Base-by-base conservation (phyloP, 2,888 invertebrate genomes). In the Hirtodrosophila cameraria region DNA sequence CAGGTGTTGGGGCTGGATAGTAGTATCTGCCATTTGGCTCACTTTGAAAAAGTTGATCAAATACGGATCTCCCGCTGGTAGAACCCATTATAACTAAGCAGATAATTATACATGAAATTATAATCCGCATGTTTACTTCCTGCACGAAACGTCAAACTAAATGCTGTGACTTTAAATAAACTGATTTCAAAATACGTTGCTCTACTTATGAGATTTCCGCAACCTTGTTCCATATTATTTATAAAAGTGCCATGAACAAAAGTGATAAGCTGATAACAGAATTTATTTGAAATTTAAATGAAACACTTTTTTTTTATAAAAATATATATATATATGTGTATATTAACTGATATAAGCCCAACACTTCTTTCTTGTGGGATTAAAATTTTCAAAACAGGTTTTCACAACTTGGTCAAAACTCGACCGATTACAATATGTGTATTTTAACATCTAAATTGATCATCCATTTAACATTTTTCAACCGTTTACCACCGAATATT, bases 181-280 rank as follows among this genome's bases (percentile, higher is more conserved):
- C 35, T 39, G 23, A 49, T 15, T 23, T 31, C 7, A 6, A 15
- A n/a, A 18, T 38, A 31, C 38, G 39, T 12, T 64, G 64, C 12
- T 33, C 72, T 59, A 75, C 50, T 75, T 79, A 61, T 57, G 25
- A 1, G 39, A 46, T 52, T 61, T 55, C 27, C 20, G 39, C 35
- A 64, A 62, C 78, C 83, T 75, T 75, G 73, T 8, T n/a, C n/a
- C n/a, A n/a, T n/a, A 23, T 35, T 20, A 28, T 16, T 23, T 35
- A 12, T 27, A 30, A 57, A 46, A 42, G 41, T 45, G 52, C 13
- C 33, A 54, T 31, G 20, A 41, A 11, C 28, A 30, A 12, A 25
- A 20, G n/a, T 15, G 23, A 23, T 6, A 20, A 30, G 15, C 66
- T 67, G 75, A 79, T 82, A 82, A 67, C 57, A 62, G 12, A 38